phyloP scores from a whole-genome alignment of 1,140 invertebrate genomes.

The Halyomorpha halys region DNA sequence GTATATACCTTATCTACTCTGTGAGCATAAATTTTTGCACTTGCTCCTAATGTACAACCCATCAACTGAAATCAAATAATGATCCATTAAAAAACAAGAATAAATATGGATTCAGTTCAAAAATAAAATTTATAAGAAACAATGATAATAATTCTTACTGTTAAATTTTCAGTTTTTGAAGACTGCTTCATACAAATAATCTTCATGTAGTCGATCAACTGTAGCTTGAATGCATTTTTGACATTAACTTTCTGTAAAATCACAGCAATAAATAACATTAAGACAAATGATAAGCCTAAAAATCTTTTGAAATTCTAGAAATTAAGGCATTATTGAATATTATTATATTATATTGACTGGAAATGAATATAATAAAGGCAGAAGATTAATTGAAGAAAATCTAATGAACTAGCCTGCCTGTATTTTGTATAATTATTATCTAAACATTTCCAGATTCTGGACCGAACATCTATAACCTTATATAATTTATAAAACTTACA shows the following conservation, averaged over 20 bases:
- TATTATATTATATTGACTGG: neutral
- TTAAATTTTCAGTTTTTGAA: conserved; percentile 52
- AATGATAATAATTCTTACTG: conserved; percentile 35
- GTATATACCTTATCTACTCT: conserved; percentile 67
- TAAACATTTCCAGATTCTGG: too few species aligned
- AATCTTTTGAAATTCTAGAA: too few species aligned
- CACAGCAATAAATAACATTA: neutral
- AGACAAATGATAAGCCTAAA: neutral
- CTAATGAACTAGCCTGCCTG: too few species aligned
- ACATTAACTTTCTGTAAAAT: conserved; percentile 62
- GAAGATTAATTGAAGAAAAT: too few species aligned
- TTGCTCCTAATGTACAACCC: conserved; percentile 67
- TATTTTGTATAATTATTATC: too few species aligned
- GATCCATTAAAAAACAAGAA: too few species aligned
- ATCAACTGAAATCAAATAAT: conserved; percentile 48
- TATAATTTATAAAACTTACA: too few species aligned
- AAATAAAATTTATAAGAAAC: too few species aligned
- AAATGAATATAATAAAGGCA: neutral
- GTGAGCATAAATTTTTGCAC: conserved; percentile 70
- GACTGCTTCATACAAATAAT: conserved; percentile 56
- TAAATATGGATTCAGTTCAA: too few species aligned
- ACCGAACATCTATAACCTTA: too few species aligned
- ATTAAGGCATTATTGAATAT: neutral
- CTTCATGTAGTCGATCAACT: conserved; percentile 72
- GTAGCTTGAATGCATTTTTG: conserved; percentile 74